Percentiles rank a stretch among this genome's conserved stretches.
phyloP scores from a whole-genome alignment of 1,140 invertebrate genomes.

The Papilio aristodemus region DNA sequence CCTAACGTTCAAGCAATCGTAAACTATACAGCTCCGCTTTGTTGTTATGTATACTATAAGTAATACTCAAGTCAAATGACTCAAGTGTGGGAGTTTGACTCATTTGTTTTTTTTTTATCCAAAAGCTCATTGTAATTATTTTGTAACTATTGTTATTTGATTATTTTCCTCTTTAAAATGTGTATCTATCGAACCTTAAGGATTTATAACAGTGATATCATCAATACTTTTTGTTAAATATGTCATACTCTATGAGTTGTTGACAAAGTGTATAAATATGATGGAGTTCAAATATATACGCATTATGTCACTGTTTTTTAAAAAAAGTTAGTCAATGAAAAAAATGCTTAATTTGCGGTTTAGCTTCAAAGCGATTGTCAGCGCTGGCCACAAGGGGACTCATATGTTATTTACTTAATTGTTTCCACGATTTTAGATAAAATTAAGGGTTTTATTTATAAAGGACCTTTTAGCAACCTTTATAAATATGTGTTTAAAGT shows the following conservation, averaged over 20 bases:
- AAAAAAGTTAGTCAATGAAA: background rate
- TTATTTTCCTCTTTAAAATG: no score
- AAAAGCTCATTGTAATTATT: no score
- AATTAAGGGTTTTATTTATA: conserved; percentile 8
- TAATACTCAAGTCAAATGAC: background rate
- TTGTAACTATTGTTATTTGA: no score
- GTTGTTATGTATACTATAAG: conserved; percentile 11
- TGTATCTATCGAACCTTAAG: no score
- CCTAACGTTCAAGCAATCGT: conserved; percentile 36
- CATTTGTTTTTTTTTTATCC: no score
- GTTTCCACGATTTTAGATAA: background rate
- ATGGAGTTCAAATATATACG: no score
- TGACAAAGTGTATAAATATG: no score
- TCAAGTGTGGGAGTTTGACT: no score
- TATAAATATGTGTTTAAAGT: background rate
- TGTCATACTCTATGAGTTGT: no score
- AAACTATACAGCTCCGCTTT: conserved; percentile 30
- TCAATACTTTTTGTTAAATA: no score
- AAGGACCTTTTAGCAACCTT: background rate
- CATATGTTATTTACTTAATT: background rate
- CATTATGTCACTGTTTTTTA: background rate
- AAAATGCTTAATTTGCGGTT: background rate
- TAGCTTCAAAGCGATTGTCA: background rate
- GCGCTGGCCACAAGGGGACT: background rate
- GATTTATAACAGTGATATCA: no score